Base-by-base conservation (phyloP, 2,113 vertebrate genomes). In the Equus quagga region DNA sequence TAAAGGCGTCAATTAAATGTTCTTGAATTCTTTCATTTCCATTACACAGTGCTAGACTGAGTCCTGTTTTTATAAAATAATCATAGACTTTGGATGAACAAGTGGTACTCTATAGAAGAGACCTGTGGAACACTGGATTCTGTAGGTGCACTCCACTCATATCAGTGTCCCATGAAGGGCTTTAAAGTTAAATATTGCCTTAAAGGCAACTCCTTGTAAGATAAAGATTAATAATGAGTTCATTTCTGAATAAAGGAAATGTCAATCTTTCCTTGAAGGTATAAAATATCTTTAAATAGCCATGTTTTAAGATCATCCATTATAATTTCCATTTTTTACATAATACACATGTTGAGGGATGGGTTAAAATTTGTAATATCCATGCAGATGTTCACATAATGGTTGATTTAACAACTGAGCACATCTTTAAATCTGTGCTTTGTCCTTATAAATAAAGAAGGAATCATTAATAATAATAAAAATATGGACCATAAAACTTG, bases 251-350 rank as follows among this genome's bases (percentile, higher is more conserved):
- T 31, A 24, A 51, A 82, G 26, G 70, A 21, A 81, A 49, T 1
- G 1, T 69, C 23, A n/a, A 8, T 41, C 21, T 83, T 33, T 70
- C 78, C 54, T 62, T 21, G 36, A 51, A 78, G 70, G 14, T 11
- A 41, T 26, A 28, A 23, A 13, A 17, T 11, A 24, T 24, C 80
- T 73, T 54, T 58, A 86, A 86, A 64, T 46, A 19, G 46, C 0
- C 64, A 24, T 3, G 0, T 41, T 36, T 72, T 26, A 15, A 73
- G n/a, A 26, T 44, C 64, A 15, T 19, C 11, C 44, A 1, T 69
- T 4, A 21, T 2, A 8, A 7, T 2, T 2, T 51, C 26, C 33
- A 4, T 28, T 13, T 69, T 17, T 58, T 28, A 24, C 24, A 0
- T 28, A 33, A 70, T 19, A 10, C 17, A 9, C 33, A 11, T 56